Conservation (phyloP, 2,113 vertebrate species). For the Promerops cafer region DNA sequence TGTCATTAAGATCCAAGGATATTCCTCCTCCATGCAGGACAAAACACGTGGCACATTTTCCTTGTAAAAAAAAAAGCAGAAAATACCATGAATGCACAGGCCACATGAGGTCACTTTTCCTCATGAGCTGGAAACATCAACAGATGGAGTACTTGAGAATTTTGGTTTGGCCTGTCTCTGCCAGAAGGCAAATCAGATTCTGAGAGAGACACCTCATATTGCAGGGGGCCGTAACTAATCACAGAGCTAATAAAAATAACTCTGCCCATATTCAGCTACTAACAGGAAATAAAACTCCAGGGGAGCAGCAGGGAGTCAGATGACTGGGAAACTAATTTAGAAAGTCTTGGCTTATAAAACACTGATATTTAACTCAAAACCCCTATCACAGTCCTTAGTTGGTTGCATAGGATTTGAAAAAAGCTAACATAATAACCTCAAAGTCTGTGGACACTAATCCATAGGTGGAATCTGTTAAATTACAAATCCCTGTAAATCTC, state of each 20-base stretch:
- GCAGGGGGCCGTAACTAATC: neutral
- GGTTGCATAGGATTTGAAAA: neutral
- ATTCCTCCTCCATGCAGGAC: neutral
- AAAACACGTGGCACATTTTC: accelerated
- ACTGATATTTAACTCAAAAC: neutral
- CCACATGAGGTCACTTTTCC: neutral
- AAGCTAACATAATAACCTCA: neutral
- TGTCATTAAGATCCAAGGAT: neutral
- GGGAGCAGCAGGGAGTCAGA: neutral
- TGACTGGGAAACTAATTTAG: neutral
- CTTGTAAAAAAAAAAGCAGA: neutral
- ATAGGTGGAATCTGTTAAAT: neutral
- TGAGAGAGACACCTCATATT: neutral
- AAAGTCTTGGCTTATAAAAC: neutral
- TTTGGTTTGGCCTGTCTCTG: neutral
- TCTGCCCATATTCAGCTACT: neutral
- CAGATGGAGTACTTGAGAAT: neutral
- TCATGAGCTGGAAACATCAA: neutral
- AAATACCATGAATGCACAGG: neutral
- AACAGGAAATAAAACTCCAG: neutral
- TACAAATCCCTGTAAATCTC: neutral
- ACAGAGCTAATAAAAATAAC: neutral
- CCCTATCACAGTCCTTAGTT: neutral
- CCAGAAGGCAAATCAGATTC: neutral
- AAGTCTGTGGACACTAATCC: neutral